Evolutionary conservation across 1,140 invertebrate species (phyloP).

Genomic region (Octopus sinensis): DNA sequence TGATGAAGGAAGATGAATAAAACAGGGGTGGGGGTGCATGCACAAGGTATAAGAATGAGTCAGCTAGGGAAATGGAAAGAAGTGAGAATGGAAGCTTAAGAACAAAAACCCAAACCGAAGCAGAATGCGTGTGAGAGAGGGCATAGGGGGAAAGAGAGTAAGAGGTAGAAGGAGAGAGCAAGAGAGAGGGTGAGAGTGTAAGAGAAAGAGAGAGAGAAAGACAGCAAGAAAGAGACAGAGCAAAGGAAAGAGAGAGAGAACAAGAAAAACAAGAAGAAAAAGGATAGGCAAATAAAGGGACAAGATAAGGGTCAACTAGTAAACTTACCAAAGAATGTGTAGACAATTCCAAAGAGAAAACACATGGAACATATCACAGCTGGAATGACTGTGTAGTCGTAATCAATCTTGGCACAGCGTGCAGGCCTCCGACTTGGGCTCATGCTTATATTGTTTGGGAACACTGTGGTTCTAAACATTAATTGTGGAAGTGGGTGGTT

Average conservation of each 20-base stretch:
- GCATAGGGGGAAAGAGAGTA: not conserved
- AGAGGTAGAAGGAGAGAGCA: not conserved
- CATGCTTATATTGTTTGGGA: constrained; percentile 26
- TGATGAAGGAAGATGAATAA: too few species aligned
- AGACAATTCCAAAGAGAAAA: constrained; percentile 66
- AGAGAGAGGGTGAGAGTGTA: not conserved
- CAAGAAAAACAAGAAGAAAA: not conserved
- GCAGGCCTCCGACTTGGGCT: not conserved
- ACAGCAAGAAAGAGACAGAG: not conserved
- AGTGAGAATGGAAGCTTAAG: too few species aligned
- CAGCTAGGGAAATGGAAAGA: too few species aligned
- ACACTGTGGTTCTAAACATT: constrained; percentile 32
- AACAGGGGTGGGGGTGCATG: too few species aligned
- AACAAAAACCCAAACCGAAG: too few species aligned
- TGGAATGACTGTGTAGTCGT: constrained; percentile 62
- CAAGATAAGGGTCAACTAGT: not conserved
- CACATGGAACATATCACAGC: constrained; percentile 63
- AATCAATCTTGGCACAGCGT: constrained; percentile 59
- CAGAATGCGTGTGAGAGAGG: not conserved
- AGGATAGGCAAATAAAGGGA: not conserved
- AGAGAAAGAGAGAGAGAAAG: not conserved
- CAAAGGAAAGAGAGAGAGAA: not conserved
- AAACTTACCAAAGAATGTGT: constrained; percentile 66
- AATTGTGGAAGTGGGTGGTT: constrained; percentile 13
- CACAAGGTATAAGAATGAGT: too few species aligned